phyloP scores from a whole-genome alignment of 1,140 invertebrate species.

The Aphelinus certus region DNA sequence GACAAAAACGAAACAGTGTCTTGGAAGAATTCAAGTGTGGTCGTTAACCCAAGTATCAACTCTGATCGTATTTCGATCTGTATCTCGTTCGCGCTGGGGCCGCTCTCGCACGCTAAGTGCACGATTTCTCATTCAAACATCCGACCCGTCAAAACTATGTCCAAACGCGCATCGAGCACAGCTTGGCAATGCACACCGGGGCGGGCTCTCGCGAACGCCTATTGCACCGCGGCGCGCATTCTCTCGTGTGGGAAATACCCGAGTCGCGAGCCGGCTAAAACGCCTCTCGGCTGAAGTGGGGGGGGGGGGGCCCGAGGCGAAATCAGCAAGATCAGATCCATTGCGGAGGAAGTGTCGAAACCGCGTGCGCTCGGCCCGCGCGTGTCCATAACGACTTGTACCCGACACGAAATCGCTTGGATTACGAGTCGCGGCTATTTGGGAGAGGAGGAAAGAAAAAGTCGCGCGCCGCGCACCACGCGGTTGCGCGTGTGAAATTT shows the following conservation, averaged over 20 bases:
- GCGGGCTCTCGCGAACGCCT: too few species aligned
- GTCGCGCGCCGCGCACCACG: not conserved
- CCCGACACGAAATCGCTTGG: not conserved
- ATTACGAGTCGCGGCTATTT: not conserved
- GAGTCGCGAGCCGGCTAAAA: not conserved
- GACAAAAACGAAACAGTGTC: too few species aligned
- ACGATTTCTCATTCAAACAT: too few species aligned
- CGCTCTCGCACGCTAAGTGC: too few species aligned
- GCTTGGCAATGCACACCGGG: too few species aligned
- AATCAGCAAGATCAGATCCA: not conserved
- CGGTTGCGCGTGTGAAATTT: too few species aligned
- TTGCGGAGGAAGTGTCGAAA: constrained; percentile 47
- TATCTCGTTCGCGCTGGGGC: too few species aligned
- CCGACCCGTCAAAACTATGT: too few species aligned
- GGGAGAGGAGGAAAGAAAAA: constrained; percentile 6
- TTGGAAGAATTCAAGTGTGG: too few species aligned
- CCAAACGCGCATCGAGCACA: too few species aligned
- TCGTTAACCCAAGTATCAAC: too few species aligned
- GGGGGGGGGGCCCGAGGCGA: not conserved
- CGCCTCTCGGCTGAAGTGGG: not conserved
- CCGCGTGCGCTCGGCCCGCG: not conserved
- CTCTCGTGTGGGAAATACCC: constrained; percentile 10
- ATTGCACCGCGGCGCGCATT: not conserved
- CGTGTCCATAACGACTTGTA: not conserved
- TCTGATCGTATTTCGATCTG: too few species aligned